A percentile compares a stretch with the other conserved stretches of the same genome.
phyloP scores from a whole-genome alignment of 2,113 vertebrate species.

The Urocynchramus pylzowi region DNA sequence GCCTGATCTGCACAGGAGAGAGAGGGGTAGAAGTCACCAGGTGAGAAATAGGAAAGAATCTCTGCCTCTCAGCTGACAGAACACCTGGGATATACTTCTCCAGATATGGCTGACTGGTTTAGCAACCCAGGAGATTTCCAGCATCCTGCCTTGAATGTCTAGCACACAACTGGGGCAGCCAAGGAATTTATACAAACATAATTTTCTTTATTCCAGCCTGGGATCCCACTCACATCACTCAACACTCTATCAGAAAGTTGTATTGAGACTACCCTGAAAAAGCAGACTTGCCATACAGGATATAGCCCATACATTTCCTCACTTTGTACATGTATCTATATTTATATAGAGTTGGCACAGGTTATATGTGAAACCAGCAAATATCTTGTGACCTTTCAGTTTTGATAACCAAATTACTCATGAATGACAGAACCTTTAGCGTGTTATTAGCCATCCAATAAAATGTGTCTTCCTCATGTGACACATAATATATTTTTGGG shows the following conservation, averaged over 20 bases:
- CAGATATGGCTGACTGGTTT: neutral
- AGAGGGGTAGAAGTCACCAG: neutral
- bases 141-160: neutral
- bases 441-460: neutral
- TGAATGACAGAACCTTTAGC: neutral
- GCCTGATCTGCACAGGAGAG: neutral
- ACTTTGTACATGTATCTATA: neutral
- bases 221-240: neutral
- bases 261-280: neutral
- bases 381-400: neutral
- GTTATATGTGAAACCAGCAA: neutral
- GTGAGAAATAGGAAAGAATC: neutral
- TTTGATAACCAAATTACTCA: neutral
- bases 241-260: neutral
- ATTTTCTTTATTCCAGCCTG: neutral
- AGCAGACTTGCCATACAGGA: neutral
- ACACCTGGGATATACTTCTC: neutral
- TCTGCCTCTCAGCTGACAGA: neutral
- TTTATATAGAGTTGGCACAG: neutral
- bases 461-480: neutral
- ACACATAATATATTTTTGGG: neutral
- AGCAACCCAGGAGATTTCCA: neutral
- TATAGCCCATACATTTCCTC: neutral
- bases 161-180: rapidly evolving
- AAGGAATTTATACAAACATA: neutral